These are phyloP conservation scores for Ormyrus pomaceus DNA, from an alignment of 2,888 invertebrate genomes.

Conservation along the genomic window DNA sequence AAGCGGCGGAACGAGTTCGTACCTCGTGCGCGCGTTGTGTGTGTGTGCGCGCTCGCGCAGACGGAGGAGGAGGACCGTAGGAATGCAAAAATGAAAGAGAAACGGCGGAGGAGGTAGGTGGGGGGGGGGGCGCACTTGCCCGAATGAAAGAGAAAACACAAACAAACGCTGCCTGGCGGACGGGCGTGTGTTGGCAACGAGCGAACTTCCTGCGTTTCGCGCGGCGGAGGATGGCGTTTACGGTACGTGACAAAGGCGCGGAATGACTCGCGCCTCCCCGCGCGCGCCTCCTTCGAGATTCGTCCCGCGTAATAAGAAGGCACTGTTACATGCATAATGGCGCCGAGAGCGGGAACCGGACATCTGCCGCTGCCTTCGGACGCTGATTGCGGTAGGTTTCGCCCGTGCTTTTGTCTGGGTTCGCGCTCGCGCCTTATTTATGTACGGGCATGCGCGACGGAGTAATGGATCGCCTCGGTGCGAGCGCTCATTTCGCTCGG, in stretches of 20 bases:
- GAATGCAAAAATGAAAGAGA: conserved; percentile 33
- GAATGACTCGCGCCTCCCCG: conserved; percentile 4
- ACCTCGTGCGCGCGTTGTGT: background rate
- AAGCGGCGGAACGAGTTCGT: conserved; percentile 47
- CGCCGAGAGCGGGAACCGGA: conserved; percentile 11
- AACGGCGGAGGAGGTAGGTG: background rate
- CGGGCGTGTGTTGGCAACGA: background rate
- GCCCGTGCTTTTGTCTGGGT: conserved; percentile 14
- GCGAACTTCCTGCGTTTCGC: conserved; percentile 15
- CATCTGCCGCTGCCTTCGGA: conserved; percentile 15
- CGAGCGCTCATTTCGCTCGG: too few relatives aligned
- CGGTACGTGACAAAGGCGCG: conserved; percentile 32
- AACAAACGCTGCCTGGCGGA: background rate
- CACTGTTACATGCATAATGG: conserved; percentile 10
- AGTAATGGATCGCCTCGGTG: background rate
- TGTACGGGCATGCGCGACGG: background rate
- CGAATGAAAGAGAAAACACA: conserved; percentile 45
- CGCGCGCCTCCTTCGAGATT: conserved; percentile 17
- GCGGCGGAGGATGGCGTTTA: background rate
- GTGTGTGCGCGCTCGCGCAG: background rate
- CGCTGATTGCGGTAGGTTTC: conserved; percentile 48
- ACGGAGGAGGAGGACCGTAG: background rate
- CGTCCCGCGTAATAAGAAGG: conserved; percentile 38
- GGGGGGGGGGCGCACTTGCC: background rate
- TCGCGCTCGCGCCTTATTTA: background rate